Base-by-base conservation (phyloP, 2,888 invertebrate genomes). In the Gymnosoma rotundatum region DNA sequence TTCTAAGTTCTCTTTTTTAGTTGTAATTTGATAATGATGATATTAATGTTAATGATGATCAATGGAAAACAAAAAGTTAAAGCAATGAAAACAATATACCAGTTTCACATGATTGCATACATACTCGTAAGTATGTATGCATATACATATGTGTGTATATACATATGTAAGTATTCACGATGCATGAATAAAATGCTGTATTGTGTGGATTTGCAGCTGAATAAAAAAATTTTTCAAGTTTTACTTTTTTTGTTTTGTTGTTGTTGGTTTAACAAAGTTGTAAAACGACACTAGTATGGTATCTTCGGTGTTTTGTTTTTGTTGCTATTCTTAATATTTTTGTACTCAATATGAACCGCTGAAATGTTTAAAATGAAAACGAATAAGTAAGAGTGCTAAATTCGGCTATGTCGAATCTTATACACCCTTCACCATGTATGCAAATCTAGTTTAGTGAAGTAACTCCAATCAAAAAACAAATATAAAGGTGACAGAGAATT, bases 81-180 rank as follows among this genome's bases (percentile, higher is more conserved):
- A 52, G 52, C 3, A 18, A 20, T 36, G 48, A 56, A 56, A 42
- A 38, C 42, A 18, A 18, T 6, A 52, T 14, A 81, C 63, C 78
- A 73, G 83, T 84, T 84, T 78, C 80, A 84, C 83, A 80, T 84
- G 76, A 84, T 80, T 84, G 83, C 80, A 84, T 72, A 63, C 8
- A n/a, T 67, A 42, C 72, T 36, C 25, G 25, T 32, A n/a, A n/a
- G n/a, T n/a, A n/a, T n/a, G n/a, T n/a, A n/a, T n/a, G n/a, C n/a
- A n/a, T n/a, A 25, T 25, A 25, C 25, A 25, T 25, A 25, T 25
- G 4, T 25, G 4, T 25, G 7, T 5, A 8, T 32, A 6, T 56
- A 58, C 60, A 52, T 52, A 48, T 32, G 20, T 32, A 32, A 0
- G 18, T 54, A 48, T 45, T 20, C 21, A n/a, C 6, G 50, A 20